These are phyloP conservation scores for Drosophila biarmipes DNA, from an alignment of 1,140 invertebrate species.

Conservation along the genomic window DNA sequence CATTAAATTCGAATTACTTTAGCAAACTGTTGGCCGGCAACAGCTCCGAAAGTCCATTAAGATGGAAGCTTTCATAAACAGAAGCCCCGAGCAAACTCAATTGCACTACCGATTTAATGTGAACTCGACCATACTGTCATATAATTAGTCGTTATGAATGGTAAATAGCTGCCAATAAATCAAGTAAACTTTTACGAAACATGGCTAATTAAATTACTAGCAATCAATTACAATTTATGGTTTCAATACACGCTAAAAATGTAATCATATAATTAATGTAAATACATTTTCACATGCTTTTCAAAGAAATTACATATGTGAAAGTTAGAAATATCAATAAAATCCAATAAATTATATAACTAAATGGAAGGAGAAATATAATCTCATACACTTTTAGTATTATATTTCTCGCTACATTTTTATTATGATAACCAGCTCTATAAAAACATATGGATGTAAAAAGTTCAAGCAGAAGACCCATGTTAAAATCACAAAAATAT, in stretches of 20 bases:
- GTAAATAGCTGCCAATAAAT: conserved; percentile 17
- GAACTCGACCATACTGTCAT: not conserved
- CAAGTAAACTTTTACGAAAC: not conserved
- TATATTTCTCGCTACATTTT: not conserved
- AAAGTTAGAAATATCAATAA: not conserved
- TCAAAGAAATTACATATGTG: not conserved
- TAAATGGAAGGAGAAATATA: not conserved
- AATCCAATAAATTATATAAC: not conserved
- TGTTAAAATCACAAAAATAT: conserved; percentile 3
- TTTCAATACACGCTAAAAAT: not conserved
- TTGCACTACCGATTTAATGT: not conserved
- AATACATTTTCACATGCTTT: not conserved
- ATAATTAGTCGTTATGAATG: not conserved
- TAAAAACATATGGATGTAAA: not conserved
- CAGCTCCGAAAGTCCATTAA: conserved; percentile 14
- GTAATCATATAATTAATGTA: not conserved
- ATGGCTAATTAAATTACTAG: conserved; percentile 6
- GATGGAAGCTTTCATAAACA: conserved; percentile 5
- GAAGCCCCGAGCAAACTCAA: not conserved
- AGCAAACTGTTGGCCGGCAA: conserved; percentile 27
- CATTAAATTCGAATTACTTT: conserved; percentile 61
- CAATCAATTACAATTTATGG: not conserved
- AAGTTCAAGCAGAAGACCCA: not conserved
- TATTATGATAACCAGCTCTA: not conserved
- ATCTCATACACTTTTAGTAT: not conserved